phyloP scores from a whole-genome alignment of 2,113 vertebrate species.

The Martes martes region DNA sequence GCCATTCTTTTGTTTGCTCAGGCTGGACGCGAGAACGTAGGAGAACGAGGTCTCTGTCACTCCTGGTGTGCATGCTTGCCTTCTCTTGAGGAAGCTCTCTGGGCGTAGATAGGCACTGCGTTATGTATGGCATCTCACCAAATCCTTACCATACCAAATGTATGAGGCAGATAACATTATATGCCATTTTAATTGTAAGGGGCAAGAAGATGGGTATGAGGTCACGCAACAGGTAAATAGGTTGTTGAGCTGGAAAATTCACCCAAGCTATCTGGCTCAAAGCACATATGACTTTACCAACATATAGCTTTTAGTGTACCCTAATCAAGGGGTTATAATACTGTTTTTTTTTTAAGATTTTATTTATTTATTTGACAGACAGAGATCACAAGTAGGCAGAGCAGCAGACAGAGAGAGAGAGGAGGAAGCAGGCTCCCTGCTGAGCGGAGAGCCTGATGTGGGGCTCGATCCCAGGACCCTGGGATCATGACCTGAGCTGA shows the following conservation, averaged over 20 bases:
- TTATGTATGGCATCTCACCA: neutral
- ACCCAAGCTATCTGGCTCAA: neutral
- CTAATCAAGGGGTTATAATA: neutral
- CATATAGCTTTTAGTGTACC: neutral
- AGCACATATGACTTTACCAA: neutral
- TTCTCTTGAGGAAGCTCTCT: neutral
- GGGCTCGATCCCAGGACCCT: too few relatives aligned
- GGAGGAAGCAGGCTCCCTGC: too few relatives aligned
- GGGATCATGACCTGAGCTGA: too few relatives aligned
- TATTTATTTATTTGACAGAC: too few relatives aligned
- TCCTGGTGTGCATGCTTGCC: neutral
- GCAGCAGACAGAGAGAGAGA: too few relatives aligned
- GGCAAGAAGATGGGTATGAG: neutral
- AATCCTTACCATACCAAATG: neutral
- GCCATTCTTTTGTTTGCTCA: neutral
- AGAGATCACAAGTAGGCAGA: too few relatives aligned
- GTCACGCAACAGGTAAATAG: neutral
- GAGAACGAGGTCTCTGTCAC: neutral
- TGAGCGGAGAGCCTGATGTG: too few relatives aligned
- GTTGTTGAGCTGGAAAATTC: neutral
- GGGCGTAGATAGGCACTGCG: neutral
- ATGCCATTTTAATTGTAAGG: neutral
- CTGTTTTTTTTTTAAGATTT: too few relatives aligned
- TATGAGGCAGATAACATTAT: neutral
- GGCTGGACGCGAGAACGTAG: neutral